phyloP scores from a whole-genome alignment of 2,113 vertebrate species.

The Myotis lucifugus region DNA sequence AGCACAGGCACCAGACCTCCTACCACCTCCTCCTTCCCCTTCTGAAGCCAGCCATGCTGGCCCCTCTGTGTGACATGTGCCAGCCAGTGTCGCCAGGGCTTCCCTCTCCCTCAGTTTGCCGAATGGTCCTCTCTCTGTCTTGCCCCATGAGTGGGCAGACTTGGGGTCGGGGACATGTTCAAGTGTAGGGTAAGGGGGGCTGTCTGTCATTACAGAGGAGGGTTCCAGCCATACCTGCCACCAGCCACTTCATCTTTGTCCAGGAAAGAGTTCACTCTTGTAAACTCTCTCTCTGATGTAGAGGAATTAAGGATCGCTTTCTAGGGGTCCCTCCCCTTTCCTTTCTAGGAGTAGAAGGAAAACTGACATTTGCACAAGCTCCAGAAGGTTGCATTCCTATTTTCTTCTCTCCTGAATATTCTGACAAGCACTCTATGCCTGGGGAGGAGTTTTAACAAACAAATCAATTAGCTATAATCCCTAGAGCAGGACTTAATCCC shows the following conservation, averaged over 20 bases:
- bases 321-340: neutral
- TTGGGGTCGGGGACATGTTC: rapidly evolving
- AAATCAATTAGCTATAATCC: neutral
- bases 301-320: neutral
- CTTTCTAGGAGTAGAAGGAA: neutral
- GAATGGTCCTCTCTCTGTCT: neutral
- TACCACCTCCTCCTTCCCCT: neutral
- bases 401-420: neutral
- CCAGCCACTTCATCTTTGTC: neutral
- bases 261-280: neutral
- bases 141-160: rapidly evolving
- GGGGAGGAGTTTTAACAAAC: conserved; percentile 50
- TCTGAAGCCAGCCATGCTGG: neutral
- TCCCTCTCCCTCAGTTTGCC: neutral
- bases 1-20: no score
- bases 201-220: neutral
- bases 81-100: neutral
- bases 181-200: neutral
- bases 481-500: neutral
- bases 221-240: neutral
- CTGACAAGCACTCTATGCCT: neutral
- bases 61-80: neutral
- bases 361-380: neutral
- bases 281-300: neutral
- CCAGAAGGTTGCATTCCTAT: neutral